A percentile compares a stretch with the other conserved stretches of the same genome.
Conservation (phyloP, 1,140 invertebrate species). For the Drosophila orena region DNA sequence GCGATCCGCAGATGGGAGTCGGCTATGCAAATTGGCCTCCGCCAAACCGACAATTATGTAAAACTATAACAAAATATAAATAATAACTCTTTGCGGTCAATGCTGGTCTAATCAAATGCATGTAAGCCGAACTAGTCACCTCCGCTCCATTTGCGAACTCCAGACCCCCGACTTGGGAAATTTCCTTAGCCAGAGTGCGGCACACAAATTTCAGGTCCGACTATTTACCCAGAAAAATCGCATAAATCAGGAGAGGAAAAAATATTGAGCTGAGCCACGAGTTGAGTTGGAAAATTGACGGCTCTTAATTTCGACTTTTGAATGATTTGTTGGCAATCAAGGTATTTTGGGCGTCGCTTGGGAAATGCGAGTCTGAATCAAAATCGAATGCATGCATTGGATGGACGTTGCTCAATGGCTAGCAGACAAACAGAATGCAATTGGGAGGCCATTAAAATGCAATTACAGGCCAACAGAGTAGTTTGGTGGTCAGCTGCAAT, state of each 20-base stretch:
- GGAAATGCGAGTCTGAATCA: slow-evolving; percentile 33
- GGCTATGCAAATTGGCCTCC: slow-evolving; percentile 42
- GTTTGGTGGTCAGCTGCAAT: slow-evolving; percentile 15
- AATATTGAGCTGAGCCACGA: slow-evolving; percentile 10
- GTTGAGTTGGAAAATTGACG: slow-evolving; percentile 35
- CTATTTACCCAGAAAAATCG: slow-evolving; percentile 21
- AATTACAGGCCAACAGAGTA: slow-evolving; percentile 56
- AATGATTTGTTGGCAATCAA: slow-evolving; percentile 67
- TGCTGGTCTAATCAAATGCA: slow-evolving; percentile 25
- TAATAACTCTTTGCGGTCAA: slow-evolving; percentile 47
- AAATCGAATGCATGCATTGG: slow-evolving; percentile 7
- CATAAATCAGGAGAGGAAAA: slow-evolving; percentile 55
- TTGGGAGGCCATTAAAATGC: slow-evolving; percentile 76
- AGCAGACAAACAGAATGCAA: slow-evolving; percentile 26
- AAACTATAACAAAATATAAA: slow-evolving; percentile 63
- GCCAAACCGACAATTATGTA: slow-evolving; percentile 65
- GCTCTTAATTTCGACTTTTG: slow-evolving; percentile 68
- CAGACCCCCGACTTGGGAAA: slow-evolving; percentile 19
- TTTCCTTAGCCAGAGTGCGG: slow-evolving; percentile 13
- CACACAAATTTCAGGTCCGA: slow-evolving; percentile 26
- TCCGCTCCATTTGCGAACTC: background rate
- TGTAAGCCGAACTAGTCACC: slow-evolving; percentile 8
- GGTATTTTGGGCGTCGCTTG: slow-evolving; percentile 47
- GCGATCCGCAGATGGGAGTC: slow-evolving; percentile 34
- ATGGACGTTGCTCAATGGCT: slow-evolving; percentile 48